Percentiles rank a stretch among this genome's conserved stretches.
Evolutionary conservation across 2,113 vertebrate genomes (phyloP).

Genomic region (Xyrauchen texanus): DNA sequence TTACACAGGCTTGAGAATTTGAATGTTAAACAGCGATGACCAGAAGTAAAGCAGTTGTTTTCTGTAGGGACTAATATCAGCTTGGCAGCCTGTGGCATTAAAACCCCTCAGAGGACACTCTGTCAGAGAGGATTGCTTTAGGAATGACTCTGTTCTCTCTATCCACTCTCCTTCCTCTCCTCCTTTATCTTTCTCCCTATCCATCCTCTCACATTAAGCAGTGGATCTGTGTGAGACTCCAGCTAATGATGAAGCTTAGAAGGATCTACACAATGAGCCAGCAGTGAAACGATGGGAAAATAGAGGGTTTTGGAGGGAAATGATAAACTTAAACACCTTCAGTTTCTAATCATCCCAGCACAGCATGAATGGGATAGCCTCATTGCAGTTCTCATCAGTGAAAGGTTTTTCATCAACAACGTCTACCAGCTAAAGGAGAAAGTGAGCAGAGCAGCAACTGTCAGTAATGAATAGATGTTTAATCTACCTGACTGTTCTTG

Average conservation of each 20-base stretch:
- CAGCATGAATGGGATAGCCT: background rate
- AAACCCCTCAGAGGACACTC: background rate
- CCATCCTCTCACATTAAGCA: background rate
- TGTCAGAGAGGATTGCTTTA: conserved; percentile 5
- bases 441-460: background rate
- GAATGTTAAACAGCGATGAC: background rate
- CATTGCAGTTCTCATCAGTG: background rate
- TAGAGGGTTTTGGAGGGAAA: background rate
- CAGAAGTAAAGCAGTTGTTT: background rate
- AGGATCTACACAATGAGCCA: background rate
- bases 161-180: background rate
- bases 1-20: background rate
- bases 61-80: background rate
- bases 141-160: conserved; percentile 6
- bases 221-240: background rate
- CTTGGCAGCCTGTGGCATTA: conserved; percentile 1
- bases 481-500: no score
- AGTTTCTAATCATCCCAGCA: no score
- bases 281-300: background rate
- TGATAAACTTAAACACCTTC: no score
- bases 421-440: background rate
- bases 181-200: background rate
- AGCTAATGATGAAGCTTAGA: conserved; percentile 4
- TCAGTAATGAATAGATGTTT: background rate
- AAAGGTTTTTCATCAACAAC: background rate